Evolutionary conservation across 2,797 vertebrate genomes (phyloP).

Genomic region (Chiloscyllium punctatum): DNA sequence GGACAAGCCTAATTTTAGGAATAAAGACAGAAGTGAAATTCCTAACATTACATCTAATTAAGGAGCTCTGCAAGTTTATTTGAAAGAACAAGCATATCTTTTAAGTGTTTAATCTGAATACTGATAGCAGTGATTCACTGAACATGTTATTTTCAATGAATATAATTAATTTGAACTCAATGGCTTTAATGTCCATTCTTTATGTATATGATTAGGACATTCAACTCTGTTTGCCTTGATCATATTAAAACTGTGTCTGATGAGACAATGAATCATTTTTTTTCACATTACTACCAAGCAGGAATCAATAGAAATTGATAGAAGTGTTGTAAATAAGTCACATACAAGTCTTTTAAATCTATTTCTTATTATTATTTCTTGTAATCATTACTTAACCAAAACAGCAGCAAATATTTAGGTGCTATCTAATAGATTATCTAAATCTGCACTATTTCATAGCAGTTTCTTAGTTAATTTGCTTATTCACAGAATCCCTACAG

Average conservation of each 20-base stretch:
- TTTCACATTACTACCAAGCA: background rate
- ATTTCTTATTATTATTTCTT: background rate
- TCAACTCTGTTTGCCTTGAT: background rate
- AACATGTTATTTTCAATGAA: slow-evolving; percentile 23
- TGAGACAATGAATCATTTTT: background rate
- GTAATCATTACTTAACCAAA: background rate
- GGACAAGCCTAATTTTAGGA: background rate
- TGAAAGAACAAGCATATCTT: slow-evolving; percentile 11
- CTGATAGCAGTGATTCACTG: background rate
- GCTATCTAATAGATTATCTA: background rate
- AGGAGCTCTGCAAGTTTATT: background rate
- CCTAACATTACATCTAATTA: background rate
- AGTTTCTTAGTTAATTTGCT: background rate
- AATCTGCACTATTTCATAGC: no score
- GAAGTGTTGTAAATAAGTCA: background rate
- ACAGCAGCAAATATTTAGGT: background rate
- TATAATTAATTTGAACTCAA: slow-evolving; percentile 11
- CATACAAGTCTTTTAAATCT: background rate
- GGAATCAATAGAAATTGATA: background rate
- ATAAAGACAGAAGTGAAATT: background rate
- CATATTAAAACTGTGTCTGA: background rate
- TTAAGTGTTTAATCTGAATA: slow-evolving; percentile 31
- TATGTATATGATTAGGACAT: background rate
- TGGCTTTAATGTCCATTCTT: background rate
- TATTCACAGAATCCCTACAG: no score